Conservation (phyloP, 1,140 invertebrate species). For the Drosophila serrata region DNA sequence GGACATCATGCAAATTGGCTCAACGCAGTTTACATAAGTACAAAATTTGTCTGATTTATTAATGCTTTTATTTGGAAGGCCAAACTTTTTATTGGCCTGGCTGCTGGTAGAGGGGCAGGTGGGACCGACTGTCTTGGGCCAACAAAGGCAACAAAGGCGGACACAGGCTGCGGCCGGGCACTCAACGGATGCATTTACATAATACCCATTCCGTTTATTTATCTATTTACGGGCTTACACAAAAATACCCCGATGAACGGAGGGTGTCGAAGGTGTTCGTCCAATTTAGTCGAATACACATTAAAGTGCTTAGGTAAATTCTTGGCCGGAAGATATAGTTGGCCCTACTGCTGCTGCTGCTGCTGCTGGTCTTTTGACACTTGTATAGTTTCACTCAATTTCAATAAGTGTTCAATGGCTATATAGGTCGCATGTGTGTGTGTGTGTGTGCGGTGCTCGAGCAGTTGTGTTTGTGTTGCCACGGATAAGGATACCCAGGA, state of each 20-base stretch:
- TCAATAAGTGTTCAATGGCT: conserved; percentile 67
- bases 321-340: conserved; percentile 41
- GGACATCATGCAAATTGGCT: conserved; percentile 39
- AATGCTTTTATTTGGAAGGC: conserved; percentile 59
- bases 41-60: conserved; percentile 60
- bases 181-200: conserved; percentile 67
- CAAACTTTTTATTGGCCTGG: conserved; percentile 52
- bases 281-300: conserved; percentile 29
- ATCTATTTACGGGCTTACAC: conserved; percentile 60
- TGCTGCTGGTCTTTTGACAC: conserved; percentile 66
- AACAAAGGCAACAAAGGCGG: conserved; percentile 21
- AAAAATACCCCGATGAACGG: conserved; percentile 11
- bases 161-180: conserved; percentile 39
- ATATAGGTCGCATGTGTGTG: conserved; percentile 5
- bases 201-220: conserved; percentile 55
- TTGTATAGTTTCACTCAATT: conserved; percentile 78
- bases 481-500: conserved; percentile 22
- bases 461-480: conserved; percentile 7
- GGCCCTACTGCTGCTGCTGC: neutral
- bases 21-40: conserved; percentile 25
- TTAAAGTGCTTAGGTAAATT: conserved; percentile 63
- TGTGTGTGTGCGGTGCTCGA: conserved; percentile 10
- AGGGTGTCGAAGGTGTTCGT: conserved; percentile 3
- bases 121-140: conserved; percentile 2
- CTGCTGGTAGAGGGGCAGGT: conserved; percentile 2